Percentiles rank a stretch among this genome's conserved stretches.
phyloP scores from a whole-genome alignment of 2,888 invertebrate genomes.

The Gari tellinella region DNA sequence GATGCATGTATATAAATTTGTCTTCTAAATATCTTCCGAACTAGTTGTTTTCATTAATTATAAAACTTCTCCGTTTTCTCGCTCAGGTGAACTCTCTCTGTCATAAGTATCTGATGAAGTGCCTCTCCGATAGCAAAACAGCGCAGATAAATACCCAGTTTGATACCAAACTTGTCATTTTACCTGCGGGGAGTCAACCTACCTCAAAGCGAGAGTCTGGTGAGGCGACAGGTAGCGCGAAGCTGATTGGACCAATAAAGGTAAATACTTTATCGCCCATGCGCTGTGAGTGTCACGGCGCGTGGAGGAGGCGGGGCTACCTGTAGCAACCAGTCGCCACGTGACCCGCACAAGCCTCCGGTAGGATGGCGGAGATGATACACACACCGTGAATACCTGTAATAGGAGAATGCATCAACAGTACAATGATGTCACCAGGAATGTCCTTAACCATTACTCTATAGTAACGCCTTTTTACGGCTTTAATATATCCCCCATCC shows the following conservation, averaged over 20 bases:
- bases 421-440: too few species aligned
- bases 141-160: not conserved
- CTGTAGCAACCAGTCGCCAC: constrained; percentile 29
- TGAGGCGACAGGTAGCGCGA: constrained; percentile 50
- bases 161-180: constrained; percentile 6
- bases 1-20: not conserved
- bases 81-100: not conserved
- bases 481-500: too few species aligned
- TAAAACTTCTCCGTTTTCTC: not conserved
- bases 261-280: constrained; percentile 51
- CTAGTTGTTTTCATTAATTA: not conserved
- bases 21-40: not conserved
- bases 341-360: constrained; percentile 20
- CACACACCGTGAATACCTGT: too few species aligned
- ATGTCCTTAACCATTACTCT: too few species aligned
- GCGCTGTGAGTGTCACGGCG: constrained; percentile 51
- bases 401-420: too few species aligned
- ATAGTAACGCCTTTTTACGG: too few species aligned
- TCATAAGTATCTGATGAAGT: not conserved
- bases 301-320: constrained; percentile 55
- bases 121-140: constrained; percentile 8
- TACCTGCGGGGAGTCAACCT: constrained; percentile 11
- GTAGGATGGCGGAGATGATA: too few species aligned
- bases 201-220: constrained; percentile 3
- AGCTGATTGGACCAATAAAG: constrained; percentile 45